A percentile compares a stretch with the other conserved stretches of the same genome.
phyloP scores from a whole-genome alignment of 2,888 invertebrate species.

The Abrostola triplasia region DNA sequence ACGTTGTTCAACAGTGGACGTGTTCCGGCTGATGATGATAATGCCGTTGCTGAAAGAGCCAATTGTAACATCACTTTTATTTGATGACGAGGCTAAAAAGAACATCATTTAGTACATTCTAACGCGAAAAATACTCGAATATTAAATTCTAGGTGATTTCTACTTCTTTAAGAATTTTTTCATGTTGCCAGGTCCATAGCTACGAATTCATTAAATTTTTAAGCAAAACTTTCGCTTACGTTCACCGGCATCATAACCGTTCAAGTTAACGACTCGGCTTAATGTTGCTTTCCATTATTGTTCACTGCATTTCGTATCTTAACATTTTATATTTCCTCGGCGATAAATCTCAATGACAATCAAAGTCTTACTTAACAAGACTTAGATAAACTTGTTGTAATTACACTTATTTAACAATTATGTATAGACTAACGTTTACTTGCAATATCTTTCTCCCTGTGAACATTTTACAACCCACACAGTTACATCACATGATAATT shows the following conservation, averaged over 20 bases:
- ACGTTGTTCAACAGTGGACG: too few relatives aligned
- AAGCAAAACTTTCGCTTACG: conserved; percentile 33
- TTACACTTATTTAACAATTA: neutral
- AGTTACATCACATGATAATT: neutral
- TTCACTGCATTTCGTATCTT: conserved; percentile 14
- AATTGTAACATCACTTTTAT: too few relatives aligned
- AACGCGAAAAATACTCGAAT: too few relatives aligned
- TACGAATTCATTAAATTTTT: conserved; percentile 20
- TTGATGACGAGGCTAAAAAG: too few relatives aligned
- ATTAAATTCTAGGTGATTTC: too few relatives aligned
- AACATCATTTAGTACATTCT: too few relatives aligned
- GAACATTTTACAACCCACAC: neutral
- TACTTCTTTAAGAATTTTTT: conserved; percentile 11
- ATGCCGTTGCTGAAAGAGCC: too few relatives aligned
- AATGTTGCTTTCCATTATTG: conserved; percentile 34
- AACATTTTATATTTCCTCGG: conserved; percentile 13
- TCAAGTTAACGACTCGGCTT: conserved; percentile 32
- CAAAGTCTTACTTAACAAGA: neutral
- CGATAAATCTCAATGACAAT: conserved; percentile 4
- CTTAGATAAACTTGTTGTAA: neutral
- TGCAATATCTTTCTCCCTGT: conserved; percentile 3
- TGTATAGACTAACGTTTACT: neutral
- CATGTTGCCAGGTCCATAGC: conserved; percentile 18
- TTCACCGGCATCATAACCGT: conserved; percentile 21
- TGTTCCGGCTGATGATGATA: too few relatives aligned